A percentile compares a stretch with the other conserved stretches of the same genome.
These are phyloP conservation scores for Gryllus longicercus DNA, from an alignment of 2,888 invertebrate genomes.

Conservation along the genomic window DNA sequence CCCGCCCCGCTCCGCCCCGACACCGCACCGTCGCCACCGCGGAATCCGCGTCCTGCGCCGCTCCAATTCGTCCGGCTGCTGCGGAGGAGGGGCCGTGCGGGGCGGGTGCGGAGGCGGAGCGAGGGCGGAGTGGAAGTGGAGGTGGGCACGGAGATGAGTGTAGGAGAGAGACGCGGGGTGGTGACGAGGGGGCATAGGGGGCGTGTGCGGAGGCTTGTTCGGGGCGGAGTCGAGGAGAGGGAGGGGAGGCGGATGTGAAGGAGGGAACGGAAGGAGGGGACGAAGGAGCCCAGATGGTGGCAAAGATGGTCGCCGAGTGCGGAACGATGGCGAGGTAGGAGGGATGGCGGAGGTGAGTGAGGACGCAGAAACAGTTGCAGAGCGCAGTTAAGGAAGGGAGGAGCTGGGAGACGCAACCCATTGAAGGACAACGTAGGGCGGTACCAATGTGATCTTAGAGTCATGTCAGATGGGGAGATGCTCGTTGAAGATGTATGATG, in stretches of 20 bases:
- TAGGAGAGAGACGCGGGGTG: background rate
- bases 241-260: background rate
- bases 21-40: background rate
- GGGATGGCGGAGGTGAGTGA: background rate
- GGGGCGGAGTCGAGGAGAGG: background rate
- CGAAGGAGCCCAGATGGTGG: no score
- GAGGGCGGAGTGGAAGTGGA: background rate
- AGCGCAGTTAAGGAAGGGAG: background rate
- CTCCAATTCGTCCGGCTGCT: background rate
- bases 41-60: background rate
- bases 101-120: background rate
- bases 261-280: background rate
- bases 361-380: background rate
- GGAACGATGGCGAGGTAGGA: background rate
- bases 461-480: no score
- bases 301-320: background rate
- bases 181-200: background rate
- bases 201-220: background rate
- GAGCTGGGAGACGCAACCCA: background rate
- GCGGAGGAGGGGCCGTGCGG: background rate
- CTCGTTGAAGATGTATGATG: no score
- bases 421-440: no score
- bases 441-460: no score
- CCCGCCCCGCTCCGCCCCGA: background rate
- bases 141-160: background rate